Conservation (phyloP, 2,797 vertebrate genomes). For the Pachyuromys duprasi region DNA sequence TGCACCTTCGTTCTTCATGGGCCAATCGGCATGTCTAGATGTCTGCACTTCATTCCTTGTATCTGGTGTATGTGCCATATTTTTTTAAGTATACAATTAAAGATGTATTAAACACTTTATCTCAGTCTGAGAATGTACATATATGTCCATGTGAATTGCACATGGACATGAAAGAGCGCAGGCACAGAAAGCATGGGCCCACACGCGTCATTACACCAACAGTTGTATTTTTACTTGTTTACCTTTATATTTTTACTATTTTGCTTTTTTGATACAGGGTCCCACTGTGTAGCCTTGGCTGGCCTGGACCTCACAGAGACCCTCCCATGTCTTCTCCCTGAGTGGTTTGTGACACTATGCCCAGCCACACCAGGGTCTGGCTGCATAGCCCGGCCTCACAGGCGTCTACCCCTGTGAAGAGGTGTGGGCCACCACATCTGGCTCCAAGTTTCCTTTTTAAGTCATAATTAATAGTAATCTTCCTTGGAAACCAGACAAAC, state of each 20-base stretch:
- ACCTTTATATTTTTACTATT: too few relatives aligned
- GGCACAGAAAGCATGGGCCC: rapidly evolving
- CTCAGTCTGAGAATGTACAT: not conserved
- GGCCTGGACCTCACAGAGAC: not conserved
- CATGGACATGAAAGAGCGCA: not conserved
- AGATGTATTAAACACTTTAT: not conserved
- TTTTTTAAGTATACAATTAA: slow-evolving; percentile 19
- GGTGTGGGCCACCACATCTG: not conserved
- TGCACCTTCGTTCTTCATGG: not conserved
- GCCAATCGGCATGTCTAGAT: not conserved
- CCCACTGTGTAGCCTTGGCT: not conserved
- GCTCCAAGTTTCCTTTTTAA: not conserved
- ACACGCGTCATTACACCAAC: not conserved
- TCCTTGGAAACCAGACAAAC: not conserved
- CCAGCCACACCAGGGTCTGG: not conserved
- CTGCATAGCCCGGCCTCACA: not conserved
- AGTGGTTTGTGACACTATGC: not conserved
- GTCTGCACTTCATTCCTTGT: not conserved
- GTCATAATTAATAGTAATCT: not conserved
- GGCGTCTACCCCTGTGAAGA: not conserved
- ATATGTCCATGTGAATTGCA: not conserved
- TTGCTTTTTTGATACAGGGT: not conserved
- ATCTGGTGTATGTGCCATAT: not conserved
- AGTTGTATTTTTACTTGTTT: not conserved
- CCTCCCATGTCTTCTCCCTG: not conserved